Conservation (phyloP, 2,113 vertebrate genomes). For the Heliornis fulica region DNA sequence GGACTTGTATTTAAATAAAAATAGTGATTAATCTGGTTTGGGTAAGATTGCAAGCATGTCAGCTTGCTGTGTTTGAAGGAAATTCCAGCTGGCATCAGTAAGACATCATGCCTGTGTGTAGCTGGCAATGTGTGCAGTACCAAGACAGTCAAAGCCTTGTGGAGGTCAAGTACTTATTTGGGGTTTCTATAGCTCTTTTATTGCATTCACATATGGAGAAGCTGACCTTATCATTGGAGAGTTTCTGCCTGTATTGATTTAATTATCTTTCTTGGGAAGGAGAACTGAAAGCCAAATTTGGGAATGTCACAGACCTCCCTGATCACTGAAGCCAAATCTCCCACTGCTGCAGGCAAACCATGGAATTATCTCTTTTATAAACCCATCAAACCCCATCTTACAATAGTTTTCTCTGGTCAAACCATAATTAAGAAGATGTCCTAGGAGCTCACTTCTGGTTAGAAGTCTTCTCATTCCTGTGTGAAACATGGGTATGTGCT, state of each 20-base stretch:
- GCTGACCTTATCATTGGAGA: not conserved
- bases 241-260: not conserved
- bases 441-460: not conserved
- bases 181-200: not conserved
- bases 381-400: not conserved
- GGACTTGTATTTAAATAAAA: not conserved
- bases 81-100: not conserved
- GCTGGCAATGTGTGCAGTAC: not conserved
- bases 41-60: not conserved
- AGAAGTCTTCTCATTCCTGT: not conserved
- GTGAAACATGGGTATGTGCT: rapidly evolving
- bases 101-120: not conserved
- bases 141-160: not conserved
- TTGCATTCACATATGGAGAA: not conserved
- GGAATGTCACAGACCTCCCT: not conserved
- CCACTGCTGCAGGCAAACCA: not conserved
- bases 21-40: not conserved
- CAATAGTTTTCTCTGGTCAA: not conserved
- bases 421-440: not conserved
- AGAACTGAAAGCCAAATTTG: not conserved
- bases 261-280: not conserved
- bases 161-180: not conserved
- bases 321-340: not conserved
- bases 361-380: not conserved
- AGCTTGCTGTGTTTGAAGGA: not conserved